Evolutionary conservation across 2,888 invertebrate species (phyloP), one percentile per base, ranked within the genome.

Genomic region (Tanytarsus gracilentus): DNA sequence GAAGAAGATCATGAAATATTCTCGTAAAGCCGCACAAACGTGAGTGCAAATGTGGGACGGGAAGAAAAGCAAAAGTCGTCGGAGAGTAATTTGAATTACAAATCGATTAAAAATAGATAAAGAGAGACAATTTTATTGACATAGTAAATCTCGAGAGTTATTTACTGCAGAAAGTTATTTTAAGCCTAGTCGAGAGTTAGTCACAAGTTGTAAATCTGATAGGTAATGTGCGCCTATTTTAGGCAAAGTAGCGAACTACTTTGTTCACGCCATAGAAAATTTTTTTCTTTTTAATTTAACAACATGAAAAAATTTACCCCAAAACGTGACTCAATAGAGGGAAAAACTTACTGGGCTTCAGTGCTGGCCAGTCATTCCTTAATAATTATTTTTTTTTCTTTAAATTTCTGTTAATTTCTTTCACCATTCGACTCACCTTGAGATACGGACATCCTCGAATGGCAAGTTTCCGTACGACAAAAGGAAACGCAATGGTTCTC

Each of bases 361-460:
- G 21, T 58, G 58, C 58, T 48, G 58, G 58, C 58, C 58, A 58
- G 25, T 58, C 48, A 44, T 44, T 44, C 44, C 44, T 44, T 44
- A 44, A 44, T 18, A 44, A 44, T 44, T 44, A 44, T 44, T 11
- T 44, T 18, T 44, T 44, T 1, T 2, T 21, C 40, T 44, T 23
- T 21, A 44, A n/a, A 44, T 44, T 44, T 9, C 8, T 44, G 21
- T 18, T 9, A 14, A 36, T 6, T n/a, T 14, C 81, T 81, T 65
- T 79, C 74, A 50, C 76, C 75, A 51, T n/a, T n/a, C n/a, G 9
- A 44, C 44, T 44, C 9, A 44, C 44, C 72, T 68, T 55, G 77
- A 74, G 62, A 83, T 73, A 61, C 83, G 77, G 65, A 75, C 70
- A 71, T 84, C 84, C 69, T 82, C 80, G 66, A 81, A 84, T 62